phyloP scores from a whole-genome alignment of 2,888 invertebrate genomes.

The Camptogramma bilineatum region DNA sequence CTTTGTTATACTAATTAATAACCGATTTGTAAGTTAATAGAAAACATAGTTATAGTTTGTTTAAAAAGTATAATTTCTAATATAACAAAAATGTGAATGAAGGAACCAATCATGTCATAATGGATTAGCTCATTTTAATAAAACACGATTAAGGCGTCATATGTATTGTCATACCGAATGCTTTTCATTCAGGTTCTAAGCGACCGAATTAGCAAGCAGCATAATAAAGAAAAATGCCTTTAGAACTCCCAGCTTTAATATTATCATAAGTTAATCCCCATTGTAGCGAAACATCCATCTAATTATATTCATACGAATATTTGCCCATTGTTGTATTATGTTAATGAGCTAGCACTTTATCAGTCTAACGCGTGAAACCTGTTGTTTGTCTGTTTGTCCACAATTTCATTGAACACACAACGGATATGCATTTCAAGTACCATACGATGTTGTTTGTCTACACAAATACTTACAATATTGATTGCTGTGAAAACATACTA shows the following conservation, averaged over 20 bases:
- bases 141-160: no score
- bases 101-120: no score
- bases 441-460: slow-evolving; percentile 13
- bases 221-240: neutral
- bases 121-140: no score
- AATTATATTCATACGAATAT: slow-evolving; percentile 22
- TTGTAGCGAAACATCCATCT: slow-evolving; percentile 16
- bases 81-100: no score
- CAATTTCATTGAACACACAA: slow-evolving; percentile 38
- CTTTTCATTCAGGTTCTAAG: no score
- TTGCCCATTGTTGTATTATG: slow-evolving; percentile 39
- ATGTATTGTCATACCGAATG: no score
- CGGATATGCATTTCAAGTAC: slow-evolving; percentile 33
- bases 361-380: slow-evolving; percentile 36
- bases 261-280: neutral
- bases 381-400: slow-evolving; percentile 39
- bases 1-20: no score
- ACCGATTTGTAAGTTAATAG: no score
- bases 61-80: no score
- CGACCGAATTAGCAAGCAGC: no score
- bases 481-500: slow-evolving; percentile 16
- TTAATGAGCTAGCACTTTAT: slow-evolving; percentile 38
- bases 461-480: slow-evolving; percentile 29
- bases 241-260: neutral
- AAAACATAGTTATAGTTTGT: no score